Evolutionary conservation across 2,113 vertebrate species (phyloP).

Genomic region (Pygoscelis adeliae): DNA sequence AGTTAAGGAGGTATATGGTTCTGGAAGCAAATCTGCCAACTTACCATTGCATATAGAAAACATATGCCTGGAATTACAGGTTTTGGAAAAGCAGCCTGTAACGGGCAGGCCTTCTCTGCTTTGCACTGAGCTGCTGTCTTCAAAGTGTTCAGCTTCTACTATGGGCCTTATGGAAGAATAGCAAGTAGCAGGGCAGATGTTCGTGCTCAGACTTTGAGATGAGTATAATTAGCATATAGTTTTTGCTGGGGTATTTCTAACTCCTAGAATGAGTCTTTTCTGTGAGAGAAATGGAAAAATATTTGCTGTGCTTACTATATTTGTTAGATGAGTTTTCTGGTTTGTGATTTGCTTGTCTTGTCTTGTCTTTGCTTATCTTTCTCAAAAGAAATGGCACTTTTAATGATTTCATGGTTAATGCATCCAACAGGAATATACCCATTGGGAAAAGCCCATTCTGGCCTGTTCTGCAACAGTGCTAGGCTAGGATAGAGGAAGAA

Average conservation of each 20-base stretch:
- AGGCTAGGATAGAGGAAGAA: background rate
- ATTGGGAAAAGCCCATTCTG: background rate
- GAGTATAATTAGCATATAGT: fast-evolving
- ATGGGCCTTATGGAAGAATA: background rate
- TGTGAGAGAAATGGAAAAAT: background rate
- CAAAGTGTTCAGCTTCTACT: background rate
- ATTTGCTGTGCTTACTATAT: background rate
- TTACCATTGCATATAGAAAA: background rate
- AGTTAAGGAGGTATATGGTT: background rate
- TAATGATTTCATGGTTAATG: background rate
- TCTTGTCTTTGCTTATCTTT: background rate
- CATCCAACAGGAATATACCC: background rate
- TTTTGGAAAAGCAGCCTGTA: background rate
- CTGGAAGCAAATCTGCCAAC: background rate
- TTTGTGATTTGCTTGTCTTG: background rate
- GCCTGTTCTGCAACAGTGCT: background rate
- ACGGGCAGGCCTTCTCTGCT: background rate
- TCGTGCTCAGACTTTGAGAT: background rate
- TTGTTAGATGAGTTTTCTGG: background rate
- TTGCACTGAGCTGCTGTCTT: background rate
- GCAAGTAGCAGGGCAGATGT: background rate
- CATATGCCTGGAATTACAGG: background rate
- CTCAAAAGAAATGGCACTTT: background rate
- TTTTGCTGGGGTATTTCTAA: background rate
- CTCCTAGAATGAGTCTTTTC: background rate